These are phyloP conservation scores for Varecia variegata DNA, from an alignment of 2,797 vertebrate genomes.

Conservation along the genomic window DNA sequence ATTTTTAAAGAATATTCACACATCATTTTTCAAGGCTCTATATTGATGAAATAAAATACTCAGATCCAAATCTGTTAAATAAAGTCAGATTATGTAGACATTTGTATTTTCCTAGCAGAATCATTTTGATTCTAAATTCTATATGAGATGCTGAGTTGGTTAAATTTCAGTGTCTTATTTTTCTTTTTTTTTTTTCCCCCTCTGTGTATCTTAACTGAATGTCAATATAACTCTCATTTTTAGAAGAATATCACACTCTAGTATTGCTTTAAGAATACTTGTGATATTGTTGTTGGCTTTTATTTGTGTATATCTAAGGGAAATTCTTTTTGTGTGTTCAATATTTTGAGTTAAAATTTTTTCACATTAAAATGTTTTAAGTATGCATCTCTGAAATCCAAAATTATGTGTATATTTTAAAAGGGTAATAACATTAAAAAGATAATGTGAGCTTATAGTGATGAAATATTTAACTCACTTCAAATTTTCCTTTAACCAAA, in stretches of 20 bases:
- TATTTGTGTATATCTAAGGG: background rate
- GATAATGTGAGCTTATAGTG: background rate
- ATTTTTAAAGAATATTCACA: background rate
- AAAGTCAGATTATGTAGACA: background rate
- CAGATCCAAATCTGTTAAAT: background rate
- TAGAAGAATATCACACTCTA: background rate
- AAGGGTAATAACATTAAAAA: background rate
- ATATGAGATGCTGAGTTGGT: background rate
- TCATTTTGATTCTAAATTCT: background rate
- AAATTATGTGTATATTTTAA: background rate
- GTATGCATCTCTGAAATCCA: background rate
- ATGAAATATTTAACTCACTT: background rate
- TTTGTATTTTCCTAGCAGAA: background rate
- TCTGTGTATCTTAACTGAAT: background rate
- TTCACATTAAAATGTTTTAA: background rate
- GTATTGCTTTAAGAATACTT: background rate
- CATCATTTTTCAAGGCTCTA: background rate
- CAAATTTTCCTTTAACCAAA: background rate
- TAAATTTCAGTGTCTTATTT: background rate
- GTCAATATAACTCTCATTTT: background rate
- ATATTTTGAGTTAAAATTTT: background rate
- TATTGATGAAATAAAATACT: background rate
- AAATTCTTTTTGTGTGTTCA: background rate
- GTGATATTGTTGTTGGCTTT: background rate
- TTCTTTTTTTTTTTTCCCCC: background rate